These are phyloP conservation scores for Anorthoa munda DNA, from an alignment of 2,888 invertebrate genomes.

Conservation along the genomic window DNA sequence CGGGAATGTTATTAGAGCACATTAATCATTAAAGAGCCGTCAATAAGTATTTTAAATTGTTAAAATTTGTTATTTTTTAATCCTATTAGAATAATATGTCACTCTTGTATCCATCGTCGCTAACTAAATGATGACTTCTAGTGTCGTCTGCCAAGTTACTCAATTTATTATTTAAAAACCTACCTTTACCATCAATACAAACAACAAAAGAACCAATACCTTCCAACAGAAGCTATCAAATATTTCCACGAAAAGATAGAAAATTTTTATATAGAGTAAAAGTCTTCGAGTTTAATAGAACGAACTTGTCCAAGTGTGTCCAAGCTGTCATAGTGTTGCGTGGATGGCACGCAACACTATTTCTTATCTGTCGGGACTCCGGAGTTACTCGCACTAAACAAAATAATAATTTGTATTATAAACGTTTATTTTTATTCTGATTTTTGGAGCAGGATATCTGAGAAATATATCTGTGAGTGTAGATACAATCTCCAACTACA, in stretches of 20 bases:
- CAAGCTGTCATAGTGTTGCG: constrained; percentile 58
- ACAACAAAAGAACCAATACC: constrained; percentile 22
- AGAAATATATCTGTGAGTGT: background rate
- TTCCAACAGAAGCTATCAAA: constrained; percentile 43
- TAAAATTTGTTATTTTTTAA: too few species aligned
- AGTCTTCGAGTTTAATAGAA: constrained; percentile 61
- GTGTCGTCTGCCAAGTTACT: background rate
- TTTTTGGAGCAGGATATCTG: constrained; percentile 1
- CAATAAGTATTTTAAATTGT: too few species aligned
- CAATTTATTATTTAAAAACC: constrained; percentile 5
- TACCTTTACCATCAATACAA: constrained; percentile 7
- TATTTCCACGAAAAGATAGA: constrained; percentile 41
- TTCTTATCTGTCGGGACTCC: constrained; percentile 51
- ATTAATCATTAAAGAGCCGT: too few species aligned
- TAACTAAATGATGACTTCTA: too few species aligned
- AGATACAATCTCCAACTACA: constrained; percentile 2
- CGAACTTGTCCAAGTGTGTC: constrained; percentile 57
- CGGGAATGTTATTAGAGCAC: too few species aligned
- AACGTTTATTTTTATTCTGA: constrained; percentile 36
- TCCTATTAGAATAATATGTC: too few species aligned
- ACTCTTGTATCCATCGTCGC: too few species aligned
- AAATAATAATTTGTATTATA: constrained; percentile 46
- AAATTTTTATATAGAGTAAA: constrained; percentile 50
- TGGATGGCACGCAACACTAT: constrained; percentile 66
- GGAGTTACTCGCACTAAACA: constrained; percentile 50